Base-by-base conservation (phyloP, 2,888 invertebrate species). In the Heliconius cydno region DNA sequence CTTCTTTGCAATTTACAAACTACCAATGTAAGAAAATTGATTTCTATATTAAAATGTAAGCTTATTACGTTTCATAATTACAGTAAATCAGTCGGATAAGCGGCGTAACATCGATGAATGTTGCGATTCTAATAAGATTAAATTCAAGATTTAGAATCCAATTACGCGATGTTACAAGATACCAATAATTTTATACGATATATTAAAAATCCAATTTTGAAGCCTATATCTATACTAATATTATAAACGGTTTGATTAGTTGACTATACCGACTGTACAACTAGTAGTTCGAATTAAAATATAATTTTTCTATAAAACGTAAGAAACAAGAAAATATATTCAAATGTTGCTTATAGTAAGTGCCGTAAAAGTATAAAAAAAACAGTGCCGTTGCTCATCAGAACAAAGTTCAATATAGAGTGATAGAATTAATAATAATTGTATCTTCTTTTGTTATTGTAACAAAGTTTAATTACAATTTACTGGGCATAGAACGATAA, bases 11-110 rank as follows among this genome's bases (percentile, higher is more conserved):
- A 52, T 52, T 52, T 52, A 22, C 19, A 52, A 19, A 19, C 46
- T 0, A 6, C 46, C 6, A 6, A 52, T 52, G 15, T 52, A 19
- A 34, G 57, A n/a, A 75, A 75, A 75, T 41, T 65, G 34, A 65
- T 75, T 41, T 65, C 65, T 41, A 63, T 65, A 75, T 75, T 75
- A 25, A 41, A 46, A n/a, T 22, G 65, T 75, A 66, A 75, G 66
- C 75, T 75, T 66, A 75, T 66, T 22, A 66, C 46, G 22, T 22
- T 65, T 46, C 12, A 13, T 30, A 66, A 66, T 46, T 65, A 75
- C 28, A 65, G 41, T 66, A 75, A 41, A 65, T 38, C 63, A 15
- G 6, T 22, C 4, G 28, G 75, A 70, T 46, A 46, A 46, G 25
- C 68, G 15, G 38, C n/a, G 65, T 28, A 30, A 68, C 6, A 41